Evolutionary conservation across 2,888 invertebrate genomes (phyloP), one percentile per base, ranked within the genome.

Genomic region (Dione juno): DNA sequence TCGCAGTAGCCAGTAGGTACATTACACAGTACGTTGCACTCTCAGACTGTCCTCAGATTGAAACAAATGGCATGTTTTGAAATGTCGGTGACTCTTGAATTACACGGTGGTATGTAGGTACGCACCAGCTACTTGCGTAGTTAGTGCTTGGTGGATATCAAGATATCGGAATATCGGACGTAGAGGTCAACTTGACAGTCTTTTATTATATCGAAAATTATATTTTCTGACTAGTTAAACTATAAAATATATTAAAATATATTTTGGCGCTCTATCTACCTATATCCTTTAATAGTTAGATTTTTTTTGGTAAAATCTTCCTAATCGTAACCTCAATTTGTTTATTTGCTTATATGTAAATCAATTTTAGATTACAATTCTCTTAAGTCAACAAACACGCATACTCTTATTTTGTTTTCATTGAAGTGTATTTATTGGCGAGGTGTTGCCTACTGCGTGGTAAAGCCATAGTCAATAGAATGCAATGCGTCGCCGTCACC

Each of bases 401-500:
- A 28, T 3, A 3, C 28, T 28, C 28, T 3, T 5, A 5, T 28
- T 28, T 28, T 3, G 28, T 28, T 28, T 28, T n/a, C n/a, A n/a
- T n/a, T n/a, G n/a, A n/a, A 28, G 28, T 28, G 2, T 54, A 54
- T 35, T n/a, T 0, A 3, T 35, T 16, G 0, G n/a, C 53, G 35
- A 6, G 11, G 16, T 37, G 37, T 57, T 16, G 37, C 16, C 16
- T 16, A 7, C 16, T 57, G 10, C 28, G 61, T 45, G 45, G 10
- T 61, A 28, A 61, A 61, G 28, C n/a, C 11, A n/a, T 40, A 40
- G 16, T 45, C 28, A 1, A 45, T 43, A 14, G 43, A 61, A 28
- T n/a, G 14, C n/a, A 28, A 6, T n/a, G 45, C 28, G 45, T 45
- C 45, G 59, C 59, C 59, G 43, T 43, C 59, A n/a, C 43, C 59